Evolutionary conservation across 2,113 vertebrate species (phyloP), one percentile per base, ranked within the genome.

Genomic region (Grammatotria lemairii): DNA sequence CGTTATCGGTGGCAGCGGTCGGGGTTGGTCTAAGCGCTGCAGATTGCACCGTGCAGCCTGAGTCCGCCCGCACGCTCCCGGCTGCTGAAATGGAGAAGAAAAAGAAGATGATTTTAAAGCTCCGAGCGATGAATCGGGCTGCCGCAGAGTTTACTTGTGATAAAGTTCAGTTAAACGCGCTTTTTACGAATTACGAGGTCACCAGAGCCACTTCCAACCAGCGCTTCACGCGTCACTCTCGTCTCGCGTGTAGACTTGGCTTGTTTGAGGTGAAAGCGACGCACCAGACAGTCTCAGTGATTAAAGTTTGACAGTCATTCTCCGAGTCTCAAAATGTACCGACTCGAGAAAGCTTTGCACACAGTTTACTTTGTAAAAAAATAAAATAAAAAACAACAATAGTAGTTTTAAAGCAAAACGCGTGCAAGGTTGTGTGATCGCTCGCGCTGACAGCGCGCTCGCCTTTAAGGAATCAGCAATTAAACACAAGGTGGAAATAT

Each of bases 261-360:
- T 91, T 86, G 83, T 86, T 68, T 92, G 78, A 82, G 80, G 85
- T 65, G 49, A 84, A 90, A 85, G 88, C 83, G 86, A 84, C 82
- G 82, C 83, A 8, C 81, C 19, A 82, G 73, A 90, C 58, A 35
- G 53, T 65, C 80, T 35, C 90, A 5, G 23, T 13, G 19, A 51
- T 26, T 21, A 84, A 94, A 93, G 90, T 93, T 93, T 91, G 83
- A 87, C 93, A 82, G 45, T 70, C 87, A 12, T 47, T 42, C 35
- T 23, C 35, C 16, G n/a, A 8, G n/a, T 4, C 3, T 21, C 33
- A 65, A 85, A 88, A 85, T 8, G 4, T 4, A 5, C n/a, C 3
- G 21, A 54, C 26, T 21, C 4, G 26, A 14, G 9, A 5, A 16
- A 75, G 31, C 60, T 19, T 8, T 6, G 31, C 63, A 23, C 13